Evolutionary conservation across 1,140 invertebrate species (phyloP).

Genomic region (Goniozus legneri): DNA sequence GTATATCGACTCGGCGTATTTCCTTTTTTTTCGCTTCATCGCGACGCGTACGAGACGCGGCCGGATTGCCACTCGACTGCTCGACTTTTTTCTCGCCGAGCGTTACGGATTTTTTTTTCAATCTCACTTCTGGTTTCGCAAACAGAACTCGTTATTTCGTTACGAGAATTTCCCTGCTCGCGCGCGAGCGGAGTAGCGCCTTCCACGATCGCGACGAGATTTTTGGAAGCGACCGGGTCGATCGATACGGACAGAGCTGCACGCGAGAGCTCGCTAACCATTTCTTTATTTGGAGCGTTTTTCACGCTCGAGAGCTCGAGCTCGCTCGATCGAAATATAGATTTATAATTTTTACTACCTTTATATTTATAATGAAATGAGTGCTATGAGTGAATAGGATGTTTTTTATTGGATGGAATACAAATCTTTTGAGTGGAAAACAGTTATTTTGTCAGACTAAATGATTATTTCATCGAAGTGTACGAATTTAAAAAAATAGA

Average conservation of each 20-base stretch:
- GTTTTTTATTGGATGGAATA: too few species aligned
- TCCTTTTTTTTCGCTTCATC: slow-evolving; percentile 1
- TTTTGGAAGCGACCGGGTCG: slow-evolving; percentile 7
- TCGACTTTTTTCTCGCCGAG: slow-evolving; percentile 1
- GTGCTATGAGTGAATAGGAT: too few species aligned
- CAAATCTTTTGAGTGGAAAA: too few species aligned
- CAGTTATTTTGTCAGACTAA: too few species aligned
- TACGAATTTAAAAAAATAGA: too few species aligned
- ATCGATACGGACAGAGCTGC: background rate
- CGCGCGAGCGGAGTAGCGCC: slow-evolving; percentile 7
- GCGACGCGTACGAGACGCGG: background rate
- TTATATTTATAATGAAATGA: too few species aligned
- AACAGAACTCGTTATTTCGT: slow-evolving; percentile 22
- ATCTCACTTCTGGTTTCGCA: slow-evolving; percentile 16
- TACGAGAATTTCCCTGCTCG: slow-evolving; percentile 14
- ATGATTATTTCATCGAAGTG: too few species aligned
- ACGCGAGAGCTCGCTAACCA: background rate
- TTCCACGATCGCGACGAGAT: background rate
- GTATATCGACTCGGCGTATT: too few species aligned
- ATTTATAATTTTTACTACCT: too few species aligned
- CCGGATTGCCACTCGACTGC: background rate
- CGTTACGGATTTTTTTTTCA: slow-evolving; percentile 2
- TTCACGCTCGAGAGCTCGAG: background rate
- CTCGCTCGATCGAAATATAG: too few species aligned
- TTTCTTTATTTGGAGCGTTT: background rate